Evolutionary conservation across 2,888 invertebrate genomes (phyloP), one percentile per base, ranked within the genome.

Genomic region (Lottia scabra): DNA sequence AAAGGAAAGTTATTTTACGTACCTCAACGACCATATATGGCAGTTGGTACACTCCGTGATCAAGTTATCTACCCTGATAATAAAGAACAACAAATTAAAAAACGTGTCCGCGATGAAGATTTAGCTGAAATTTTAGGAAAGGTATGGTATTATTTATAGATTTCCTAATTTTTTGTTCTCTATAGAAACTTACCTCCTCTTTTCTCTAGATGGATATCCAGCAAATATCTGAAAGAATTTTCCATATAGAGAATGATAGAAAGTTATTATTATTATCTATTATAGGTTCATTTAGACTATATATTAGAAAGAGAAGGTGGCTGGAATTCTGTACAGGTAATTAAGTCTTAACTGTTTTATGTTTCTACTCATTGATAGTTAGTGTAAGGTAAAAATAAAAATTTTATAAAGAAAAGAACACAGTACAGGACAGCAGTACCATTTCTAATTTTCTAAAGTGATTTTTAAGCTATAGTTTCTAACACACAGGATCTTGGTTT

Each of bases 1-100:
- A 93, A 94, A 74, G 96, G 96, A 26, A 97, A 98, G 88, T 92
- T 99, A 38, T 99, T 99, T 91, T 97, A 98, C 88, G 97, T 99
- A 85, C 99, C 99, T 0, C 92, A 98, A 91, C 91, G 97, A 79
- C 99, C 99, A 0, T 99, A 99, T 89, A 99, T 99, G 99, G 98
- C 98, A 0, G 91, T 99, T 6, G 99, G 99, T 0, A 95, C 96
- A 1, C 91, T 99, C 62, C 91, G 98, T 72, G 99, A 99, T 90
- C 97, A 97, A 92, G 93, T 95, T 78, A 98, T 97, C 82, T 98
- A 99, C 90, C 99, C 99, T 0, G 97, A 99, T 89, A 95, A 95
- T 0, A 93, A 93, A 46, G 94, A 94, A 2, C 96, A 97, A 88
- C 97, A 98, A 94, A 81, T 91, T 1, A 83, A 85, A 68, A 90